Percentiles rank a stretch among this genome's conserved stretches.
phyloP scores from a whole-genome alignment of 2,797 vertebrate genomes.

The Lepus townsendii region DNA sequence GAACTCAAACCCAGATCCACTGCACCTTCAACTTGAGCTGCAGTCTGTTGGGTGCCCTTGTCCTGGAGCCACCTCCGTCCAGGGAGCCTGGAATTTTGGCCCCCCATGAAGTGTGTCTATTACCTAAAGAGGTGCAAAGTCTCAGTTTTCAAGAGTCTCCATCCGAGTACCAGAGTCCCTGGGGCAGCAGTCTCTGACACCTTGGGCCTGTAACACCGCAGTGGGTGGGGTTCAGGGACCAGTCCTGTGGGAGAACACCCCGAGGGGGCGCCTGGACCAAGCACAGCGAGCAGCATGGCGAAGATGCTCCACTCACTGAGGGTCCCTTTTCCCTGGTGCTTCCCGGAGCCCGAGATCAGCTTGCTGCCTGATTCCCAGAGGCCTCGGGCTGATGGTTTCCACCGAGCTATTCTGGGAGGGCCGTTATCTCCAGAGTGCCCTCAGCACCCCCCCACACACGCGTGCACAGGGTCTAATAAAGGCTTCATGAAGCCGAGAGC shows the following conservation, averaged over 20 bases:
- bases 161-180: slow-evolving; percentile 5
- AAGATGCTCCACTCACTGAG: background rate
- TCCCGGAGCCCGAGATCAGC: slow-evolving; percentile 4
- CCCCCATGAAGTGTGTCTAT: background rate
- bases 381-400: slow-evolving; percentile 36
- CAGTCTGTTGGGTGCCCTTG: background rate
- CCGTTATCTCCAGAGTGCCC: slow-evolving; percentile 47
- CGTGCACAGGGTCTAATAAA: background rate
- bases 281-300: background rate
- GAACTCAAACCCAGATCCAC: background rate
- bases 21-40: background rate
- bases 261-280: no score
- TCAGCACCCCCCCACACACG: background rate
- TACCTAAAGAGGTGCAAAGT: background rate
- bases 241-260: background rate
- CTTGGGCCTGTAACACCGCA: background rate
- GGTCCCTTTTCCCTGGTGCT: background rate
- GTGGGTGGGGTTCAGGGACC: background rate
- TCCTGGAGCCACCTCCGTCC: background rate
- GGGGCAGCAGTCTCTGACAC: background rate
- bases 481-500: background rate
- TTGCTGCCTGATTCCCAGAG: slow-evolving; percentile 47
- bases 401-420: slow-evolving; percentile 52
- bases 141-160: slow-evolving; percentile 29
- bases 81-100: no score